phyloP scores from a whole-genome alignment of 2,888 invertebrate genomes.

The Prosopocoilus inquinatus region DNA sequence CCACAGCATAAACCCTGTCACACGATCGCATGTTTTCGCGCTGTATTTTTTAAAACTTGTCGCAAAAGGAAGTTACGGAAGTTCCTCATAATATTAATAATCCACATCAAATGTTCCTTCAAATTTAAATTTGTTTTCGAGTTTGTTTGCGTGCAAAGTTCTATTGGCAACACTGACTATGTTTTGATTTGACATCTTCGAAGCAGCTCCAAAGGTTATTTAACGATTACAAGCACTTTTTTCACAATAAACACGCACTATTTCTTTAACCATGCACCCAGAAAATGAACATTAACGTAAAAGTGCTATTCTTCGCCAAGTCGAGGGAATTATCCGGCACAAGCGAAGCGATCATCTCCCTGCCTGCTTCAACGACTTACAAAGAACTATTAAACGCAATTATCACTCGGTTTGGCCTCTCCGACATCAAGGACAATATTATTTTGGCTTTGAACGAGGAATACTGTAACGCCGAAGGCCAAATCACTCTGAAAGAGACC shows the following conservation, averaged over 20 bases:
- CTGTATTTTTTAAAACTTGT: too few relatives aligned
- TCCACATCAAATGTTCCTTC: too few relatives aligned
- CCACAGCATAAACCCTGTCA: too few relatives aligned
- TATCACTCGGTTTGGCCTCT: slow-evolving; percentile 61
- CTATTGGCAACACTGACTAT: neutral
- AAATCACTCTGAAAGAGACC: slow-evolving; percentile 59
- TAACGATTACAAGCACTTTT: neutral
- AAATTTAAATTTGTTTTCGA: too few relatives aligned
- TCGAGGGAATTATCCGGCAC: slow-evolving; percentile 78
- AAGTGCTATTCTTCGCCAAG: slow-evolving; percentile 86
- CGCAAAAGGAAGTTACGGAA: too few relatives aligned
- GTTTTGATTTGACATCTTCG: too few relatives aligned
- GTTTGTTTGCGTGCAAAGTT: neutral
- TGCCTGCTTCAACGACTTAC: slow-evolving; percentile 57
- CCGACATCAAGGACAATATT: slow-evolving; percentile 66
- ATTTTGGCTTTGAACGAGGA: slow-evolving; percentile 83
- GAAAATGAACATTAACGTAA: slow-evolving; percentile 57
- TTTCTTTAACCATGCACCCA: neutral
- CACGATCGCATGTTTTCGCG: too few relatives aligned
- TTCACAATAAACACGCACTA: too few relatives aligned
- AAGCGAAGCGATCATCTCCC: slow-evolving; percentile 54
- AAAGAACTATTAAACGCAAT: slow-evolving; percentile 62
- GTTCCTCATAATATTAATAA: too few relatives aligned
- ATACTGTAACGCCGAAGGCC: slow-evolving; percentile 60
- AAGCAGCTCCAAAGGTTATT: too few relatives aligned